Base-by-base conservation (phyloP, 2,797 vertebrate species). In the Ispidina picta region DNA sequence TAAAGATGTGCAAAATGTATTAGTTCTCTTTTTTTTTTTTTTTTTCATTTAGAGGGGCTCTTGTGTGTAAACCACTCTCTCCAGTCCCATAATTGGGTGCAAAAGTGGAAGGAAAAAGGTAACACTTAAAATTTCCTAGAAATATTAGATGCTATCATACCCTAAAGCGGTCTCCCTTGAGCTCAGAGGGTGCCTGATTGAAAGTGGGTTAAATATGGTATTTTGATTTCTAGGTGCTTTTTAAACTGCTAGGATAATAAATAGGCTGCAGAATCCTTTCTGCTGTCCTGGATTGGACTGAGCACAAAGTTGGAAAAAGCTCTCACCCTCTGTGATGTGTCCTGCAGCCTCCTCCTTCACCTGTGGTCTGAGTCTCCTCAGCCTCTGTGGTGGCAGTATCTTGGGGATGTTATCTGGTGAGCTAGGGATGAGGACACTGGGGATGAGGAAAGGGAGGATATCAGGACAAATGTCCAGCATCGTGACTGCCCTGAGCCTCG, bases 41-140 rank as follows among this genome's bases (percentile, higher is more conserved):
- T 33, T 86, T 66, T 83, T 59, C 25, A 43, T 63, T 79, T 54
- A 72, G 56, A 39, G 37, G 28, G 12, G 85, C 46, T 49, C 78
- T 51, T 37, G 64, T n/a, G 65, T 92, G 48, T 39, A 12, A 63
- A 59, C 43, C 35, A 48, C 62, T 89, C 31, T 86, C 29, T 56
- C 60, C 56, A 41, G 39, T 29, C 33, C 44, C 39, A 21, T 52
- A 80, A 90, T 23, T 54, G 41, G 37, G 39, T 69, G 44, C 49
- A 70, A 82, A 90, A 80, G 11, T 62, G 56, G 81, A 91, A 75
- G 19, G 15, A 52, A 89, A 70, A 79, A 73, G 17, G 15, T 29
- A 87, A 63, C 35, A 37, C 58, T 88, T 78, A 70, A 71, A 46
- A 81, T 76, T 70, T 81, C 71, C 60, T 82, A 51, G 52, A 70